These are phyloP conservation scores for Xiphias gladius DNA, from an alignment of 2,113 vertebrate genomes.

Conservation along the genomic window DNA sequence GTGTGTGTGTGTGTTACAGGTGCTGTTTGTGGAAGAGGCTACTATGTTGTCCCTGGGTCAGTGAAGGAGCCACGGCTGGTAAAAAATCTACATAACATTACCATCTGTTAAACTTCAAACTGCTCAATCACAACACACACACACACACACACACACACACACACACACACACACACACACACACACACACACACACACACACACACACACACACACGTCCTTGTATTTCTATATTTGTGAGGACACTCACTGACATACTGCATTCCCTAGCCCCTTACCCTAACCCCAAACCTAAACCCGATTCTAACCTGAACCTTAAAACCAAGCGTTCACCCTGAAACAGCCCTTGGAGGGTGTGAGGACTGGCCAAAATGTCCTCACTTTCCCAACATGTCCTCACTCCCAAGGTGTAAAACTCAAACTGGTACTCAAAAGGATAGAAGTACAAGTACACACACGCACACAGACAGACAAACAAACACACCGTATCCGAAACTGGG, in stretches of 20 bases:
- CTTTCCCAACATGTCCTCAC: too few species aligned
- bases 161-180: slow-evolving; percentile 17
- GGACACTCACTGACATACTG: too few species aligned
- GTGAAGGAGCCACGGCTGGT: slow-evolving; percentile 59
- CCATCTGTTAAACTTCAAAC: slow-evolving; percentile 83
- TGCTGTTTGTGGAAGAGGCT: slow-evolving; percentile 67
- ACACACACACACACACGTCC: slow-evolving; percentile 19
- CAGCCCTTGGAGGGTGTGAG: too few species aligned
- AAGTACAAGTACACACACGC: background rate
- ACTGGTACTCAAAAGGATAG: too few species aligned
- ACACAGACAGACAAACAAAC: slow-evolving; percentile 8
- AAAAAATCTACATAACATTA: slow-evolving; percentile 78
- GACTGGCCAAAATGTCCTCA: too few species aligned
- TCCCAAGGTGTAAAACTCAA: too few species aligned
- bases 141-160: slow-evolving; percentile 30
- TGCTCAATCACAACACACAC: slow-evolving; percentile 28
- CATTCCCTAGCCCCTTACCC: too few species aligned
- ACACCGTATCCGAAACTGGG: slow-evolving; percentile 17
- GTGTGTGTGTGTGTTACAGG: slow-evolving; percentile 75
- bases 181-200: slow-evolving; percentile 28
- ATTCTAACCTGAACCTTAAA: too few species aligned
- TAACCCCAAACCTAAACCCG: too few species aligned
- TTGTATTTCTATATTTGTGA: too few species aligned
- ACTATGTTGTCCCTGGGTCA: slow-evolving; percentile 70
- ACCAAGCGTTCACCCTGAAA: too few species aligned